Conservation (phyloP, 2,113 vertebrate genomes). For the Apodemus sylvaticus region DNA sequence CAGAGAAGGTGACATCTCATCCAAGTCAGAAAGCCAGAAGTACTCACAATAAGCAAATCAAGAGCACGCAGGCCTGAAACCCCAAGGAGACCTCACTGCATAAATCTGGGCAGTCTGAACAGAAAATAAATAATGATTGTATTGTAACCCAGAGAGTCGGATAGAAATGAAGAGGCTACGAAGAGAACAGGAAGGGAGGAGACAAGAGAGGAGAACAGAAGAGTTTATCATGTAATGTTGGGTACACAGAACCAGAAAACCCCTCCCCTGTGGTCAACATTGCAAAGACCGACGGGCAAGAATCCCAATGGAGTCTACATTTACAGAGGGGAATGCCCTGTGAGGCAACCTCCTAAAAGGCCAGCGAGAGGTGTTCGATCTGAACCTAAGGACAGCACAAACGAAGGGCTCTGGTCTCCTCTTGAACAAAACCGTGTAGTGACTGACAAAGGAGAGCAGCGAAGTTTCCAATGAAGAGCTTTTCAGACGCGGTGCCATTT, state of each 20-base stretch:
- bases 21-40: background rate
- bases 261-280: background rate
- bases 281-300: background rate
- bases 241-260: background rate
- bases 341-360: background rate
- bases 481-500: background rate
- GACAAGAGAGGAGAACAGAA: background rate
- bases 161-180: background rate
- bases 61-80: background rate
- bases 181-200: background rate
- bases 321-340: fast-evolving
- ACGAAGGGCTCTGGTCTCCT: background rate
- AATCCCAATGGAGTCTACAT: background rate
- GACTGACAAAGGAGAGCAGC: background rate
- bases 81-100: background rate
- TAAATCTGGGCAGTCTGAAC: background rate
- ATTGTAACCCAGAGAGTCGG: background rate
- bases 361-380: background rate
- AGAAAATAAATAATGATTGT: background rate
- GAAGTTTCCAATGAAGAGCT: background rate
- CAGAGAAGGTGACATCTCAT: background rate
- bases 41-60: background rate
- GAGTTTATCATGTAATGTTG: background rate
- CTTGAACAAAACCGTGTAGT: background rate
- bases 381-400: background rate